Percentiles rank a stretch among this genome's conserved stretches.
phyloP scores from a whole-genome alignment of 2,113 vertebrate species.

The Chaenogobius annularis region DNA sequence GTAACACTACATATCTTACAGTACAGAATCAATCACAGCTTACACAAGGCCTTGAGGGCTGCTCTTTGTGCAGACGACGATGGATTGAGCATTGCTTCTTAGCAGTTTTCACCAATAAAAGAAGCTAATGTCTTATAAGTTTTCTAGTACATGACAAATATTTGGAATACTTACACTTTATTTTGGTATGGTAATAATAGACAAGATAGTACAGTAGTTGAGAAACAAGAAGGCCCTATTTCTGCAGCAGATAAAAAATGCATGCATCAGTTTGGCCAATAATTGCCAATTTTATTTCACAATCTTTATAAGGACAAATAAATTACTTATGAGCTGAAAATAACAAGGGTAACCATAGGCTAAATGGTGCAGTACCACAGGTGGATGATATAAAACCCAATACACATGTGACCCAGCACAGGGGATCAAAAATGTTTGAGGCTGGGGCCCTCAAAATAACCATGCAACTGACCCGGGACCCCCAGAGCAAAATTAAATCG shows the following conservation, averaged over 20 bases:
- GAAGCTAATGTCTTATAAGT: background rate
- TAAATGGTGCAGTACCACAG: background rate
- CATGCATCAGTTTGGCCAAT: background rate
- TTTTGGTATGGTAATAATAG: background rate
- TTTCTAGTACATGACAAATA: background rate
- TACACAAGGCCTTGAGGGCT: slow-evolving; percentile 37
- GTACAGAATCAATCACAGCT: slow-evolving; percentile 50
- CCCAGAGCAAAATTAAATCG: too few species aligned
- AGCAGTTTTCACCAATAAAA: slow-evolving; percentile 9
- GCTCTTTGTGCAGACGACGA: slow-evolving; percentile 29
- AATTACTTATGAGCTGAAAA: background rate
- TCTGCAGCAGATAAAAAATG: background rate
- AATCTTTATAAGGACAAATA: background rate
- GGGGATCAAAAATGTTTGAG: too few species aligned
- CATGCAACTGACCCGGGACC: too few species aligned
- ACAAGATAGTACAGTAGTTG: background rate
- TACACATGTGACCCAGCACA: background rate
- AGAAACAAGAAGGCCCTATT: background rate
- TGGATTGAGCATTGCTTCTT: slow-evolving; percentile 17
- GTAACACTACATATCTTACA: slow-evolving; percentile 25
- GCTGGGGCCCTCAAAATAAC: too few species aligned
- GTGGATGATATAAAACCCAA: background rate
- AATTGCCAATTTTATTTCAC: background rate
- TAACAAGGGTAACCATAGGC: background rate
- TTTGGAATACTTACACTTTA: background rate